These are phyloP conservation scores for Amblyjoppa proteus DNA, from an alignment of 2,888 invertebrate species.

Conservation along the genomic window DNA sequence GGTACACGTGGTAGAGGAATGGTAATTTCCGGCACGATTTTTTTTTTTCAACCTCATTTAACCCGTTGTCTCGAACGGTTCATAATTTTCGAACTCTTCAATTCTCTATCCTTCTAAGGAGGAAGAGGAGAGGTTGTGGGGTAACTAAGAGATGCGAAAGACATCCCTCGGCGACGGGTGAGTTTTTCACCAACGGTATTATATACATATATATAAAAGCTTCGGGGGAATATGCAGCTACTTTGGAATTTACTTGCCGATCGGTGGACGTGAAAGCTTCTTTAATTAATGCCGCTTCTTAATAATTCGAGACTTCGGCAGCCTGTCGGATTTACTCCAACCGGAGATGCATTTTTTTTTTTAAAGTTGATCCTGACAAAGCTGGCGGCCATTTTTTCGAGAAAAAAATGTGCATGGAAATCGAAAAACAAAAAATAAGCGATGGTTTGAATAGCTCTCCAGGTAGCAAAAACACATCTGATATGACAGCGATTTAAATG, in stretches of 20 bases:
- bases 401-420: background rate
- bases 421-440: background rate
- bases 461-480: no score
- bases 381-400: background rate
- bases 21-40: conserved; percentile 43
- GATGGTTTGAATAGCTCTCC: background rate
- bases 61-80: no score
- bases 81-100: background rate
- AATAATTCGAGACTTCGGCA: conserved; percentile 31
- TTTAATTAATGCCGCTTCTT: conserved; percentile 54
- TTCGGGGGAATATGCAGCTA: background rate
- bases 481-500: no score
- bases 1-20: conserved; percentile 35
- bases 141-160: conserved; percentile 4
- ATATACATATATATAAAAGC: background rate
- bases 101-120: background rate
- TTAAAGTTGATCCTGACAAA: background rate
- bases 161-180: background rate
- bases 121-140: background rate
- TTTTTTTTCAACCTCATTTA: conserved; percentile 7
- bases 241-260: conserved; percentile 36
- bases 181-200: background rate
- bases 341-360: background rate
- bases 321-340: conserved; percentile 31
- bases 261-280: conserved; percentile 43